Percentiles rank a stretch among this genome's conserved stretches.
phyloP scores from a whole-genome alignment of 2,888 invertebrate species.

The Villa cingulata region DNA sequence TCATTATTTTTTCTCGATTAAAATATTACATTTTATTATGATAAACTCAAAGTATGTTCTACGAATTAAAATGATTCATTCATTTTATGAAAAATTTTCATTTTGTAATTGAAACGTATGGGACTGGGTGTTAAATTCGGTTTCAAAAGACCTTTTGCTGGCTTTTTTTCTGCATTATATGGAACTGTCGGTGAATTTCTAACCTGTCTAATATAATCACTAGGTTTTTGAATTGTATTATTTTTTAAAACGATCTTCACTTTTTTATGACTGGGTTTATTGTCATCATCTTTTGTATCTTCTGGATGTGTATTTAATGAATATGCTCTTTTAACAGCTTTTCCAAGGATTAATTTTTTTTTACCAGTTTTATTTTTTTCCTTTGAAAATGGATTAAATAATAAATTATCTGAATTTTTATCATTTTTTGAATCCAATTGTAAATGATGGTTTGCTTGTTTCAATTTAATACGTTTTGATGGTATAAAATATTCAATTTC shows the following conservation, averaged over 20 bases:
- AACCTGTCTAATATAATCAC: slow-evolving; percentile 59
- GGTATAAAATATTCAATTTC: slow-evolving; percentile 33
- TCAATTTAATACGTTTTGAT: slow-evolving; percentile 25
- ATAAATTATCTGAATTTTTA: slow-evolving; percentile 16
- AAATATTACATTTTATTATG: too few relatives aligned
- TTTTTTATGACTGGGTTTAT: slow-evolving; percentile 38
- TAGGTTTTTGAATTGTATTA: slow-evolving; percentile 56
- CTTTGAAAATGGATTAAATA: slow-evolving; percentile 20
- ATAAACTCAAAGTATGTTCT: too few relatives aligned
- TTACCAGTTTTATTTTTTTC: slow-evolving; percentile 10
- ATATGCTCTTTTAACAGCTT: slow-evolving; percentile 9
- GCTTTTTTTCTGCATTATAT: slow-evolving; percentile 54
- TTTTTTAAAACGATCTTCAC: slow-evolving; percentile 60
- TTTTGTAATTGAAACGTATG: slow-evolving; percentile 63
- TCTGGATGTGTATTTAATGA: too few relatives aligned
- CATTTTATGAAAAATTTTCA: slow-evolving; percentile 23
- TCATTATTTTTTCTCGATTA: too few relatives aligned
- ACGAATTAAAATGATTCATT: background rate
- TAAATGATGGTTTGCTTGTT: slow-evolving; percentile 24
- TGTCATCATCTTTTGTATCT: too few relatives aligned
- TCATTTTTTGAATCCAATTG: slow-evolving; percentile 17
- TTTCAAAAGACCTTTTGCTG: slow-evolving; percentile 60
- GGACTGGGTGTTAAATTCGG: slow-evolving; percentile 51
- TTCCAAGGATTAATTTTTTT: slow-evolving; percentile 12
- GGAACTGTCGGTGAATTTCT: slow-evolving; percentile 60